Conservation (phyloP, 2,888 invertebrate genomes). For the Tupiocoris notatus region DNA sequence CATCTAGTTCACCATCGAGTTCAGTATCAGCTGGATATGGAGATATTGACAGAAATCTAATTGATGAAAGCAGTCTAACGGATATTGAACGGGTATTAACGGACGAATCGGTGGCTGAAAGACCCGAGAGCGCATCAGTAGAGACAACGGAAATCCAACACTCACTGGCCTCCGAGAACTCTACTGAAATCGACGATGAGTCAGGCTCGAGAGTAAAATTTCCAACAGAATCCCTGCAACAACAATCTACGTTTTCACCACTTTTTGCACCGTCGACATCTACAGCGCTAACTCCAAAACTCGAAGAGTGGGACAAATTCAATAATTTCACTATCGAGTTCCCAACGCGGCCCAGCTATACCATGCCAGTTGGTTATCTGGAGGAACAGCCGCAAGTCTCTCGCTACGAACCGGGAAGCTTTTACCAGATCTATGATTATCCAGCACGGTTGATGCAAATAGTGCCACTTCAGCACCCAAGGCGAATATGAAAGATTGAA, state of each 20-base stretch:
- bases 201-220: background rate
- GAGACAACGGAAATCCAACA: background rate
- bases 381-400: background rate
- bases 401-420: background rate
- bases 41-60: too few relatives aligned
- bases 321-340: constrained; percentile 24
- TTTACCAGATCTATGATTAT: background rate
- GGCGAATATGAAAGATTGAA: background rate
- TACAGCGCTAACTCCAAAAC: background rate
- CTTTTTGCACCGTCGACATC: background rate
- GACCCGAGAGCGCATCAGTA: background rate
- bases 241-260: background rate
- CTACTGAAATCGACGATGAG: too few relatives aligned
- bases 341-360: background rate
- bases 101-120: too few relatives aligned
- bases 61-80: too few relatives aligned
- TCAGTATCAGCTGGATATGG: too few relatives aligned
- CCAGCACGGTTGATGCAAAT: background rate
- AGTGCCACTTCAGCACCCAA: background rate
- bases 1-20: too few relatives aligned
- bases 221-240: background rate
- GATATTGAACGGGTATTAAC: too few relatives aligned
- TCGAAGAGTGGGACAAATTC: constrained; percentile 15
- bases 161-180: too few relatives aligned
- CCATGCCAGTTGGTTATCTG: background rate